Conservation (phyloP, 2,797 vertebrate genomes). For the Tiaroga cobitis region DNA sequence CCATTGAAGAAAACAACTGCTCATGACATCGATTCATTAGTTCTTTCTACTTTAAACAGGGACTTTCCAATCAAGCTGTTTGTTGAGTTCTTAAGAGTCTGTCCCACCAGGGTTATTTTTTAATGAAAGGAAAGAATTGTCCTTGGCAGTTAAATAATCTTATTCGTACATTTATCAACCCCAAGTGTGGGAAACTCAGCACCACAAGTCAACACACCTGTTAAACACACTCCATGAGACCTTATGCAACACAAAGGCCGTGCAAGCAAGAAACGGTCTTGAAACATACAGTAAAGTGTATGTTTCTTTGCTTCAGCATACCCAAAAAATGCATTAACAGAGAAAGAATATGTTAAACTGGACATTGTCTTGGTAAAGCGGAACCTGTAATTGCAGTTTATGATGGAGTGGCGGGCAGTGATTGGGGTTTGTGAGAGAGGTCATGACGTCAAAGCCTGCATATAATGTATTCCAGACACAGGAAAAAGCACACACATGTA, state of each 20-base stretch:
- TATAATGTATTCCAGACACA: slow-evolving; percentile 33
- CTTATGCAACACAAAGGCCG: neutral
- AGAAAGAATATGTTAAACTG: neutral
- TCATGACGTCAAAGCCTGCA: neutral
- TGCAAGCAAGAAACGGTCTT: neutral
- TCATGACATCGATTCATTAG: neutral
- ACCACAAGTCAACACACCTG: neutral
- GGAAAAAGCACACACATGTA: slow-evolving; percentile 12
- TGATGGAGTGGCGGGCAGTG: neutral
- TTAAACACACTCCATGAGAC: neutral
- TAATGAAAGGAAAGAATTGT: neutral
- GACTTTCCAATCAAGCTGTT: slow-evolving; percentile 12
- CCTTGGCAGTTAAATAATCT: slow-evolving; percentile 11
- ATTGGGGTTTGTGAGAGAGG: neutral
- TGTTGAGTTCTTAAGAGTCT: neutral
- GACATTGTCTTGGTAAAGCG: neutral
- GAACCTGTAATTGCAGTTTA: slow-evolving; percentile 22
- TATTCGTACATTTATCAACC: neutral
- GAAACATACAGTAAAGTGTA: neutral
- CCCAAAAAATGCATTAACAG: neutral
- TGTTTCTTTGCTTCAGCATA: neutral
- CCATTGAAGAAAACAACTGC: neutral
- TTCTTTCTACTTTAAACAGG: neutral
- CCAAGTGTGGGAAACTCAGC: slow-evolving; percentile 21
- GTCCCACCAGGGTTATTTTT: neutral